A percentile compares a stretch with the other conserved stretches of the same genome.
Evolutionary conservation across 1,140 invertebrate genomes (phyloP).

Genomic region (Drosophila albomicans): DNA sequence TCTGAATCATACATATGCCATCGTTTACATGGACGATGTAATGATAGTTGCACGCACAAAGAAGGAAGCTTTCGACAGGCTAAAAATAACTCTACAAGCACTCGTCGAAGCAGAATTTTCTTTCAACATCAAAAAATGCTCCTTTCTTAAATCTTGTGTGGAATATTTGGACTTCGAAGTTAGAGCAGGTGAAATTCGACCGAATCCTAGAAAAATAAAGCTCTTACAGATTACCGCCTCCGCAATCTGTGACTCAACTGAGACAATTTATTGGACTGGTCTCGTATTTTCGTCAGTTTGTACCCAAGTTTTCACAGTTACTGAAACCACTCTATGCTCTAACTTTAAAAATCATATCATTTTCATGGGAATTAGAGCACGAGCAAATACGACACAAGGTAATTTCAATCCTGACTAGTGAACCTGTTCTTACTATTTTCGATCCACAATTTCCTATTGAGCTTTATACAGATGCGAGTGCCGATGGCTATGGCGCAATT

Average conservation of each 20-base stretch:
- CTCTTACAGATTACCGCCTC: neutral
- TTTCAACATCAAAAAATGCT: constrained; percentile 3
- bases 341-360: neutral
- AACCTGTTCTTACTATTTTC: constrained; percentile 9
- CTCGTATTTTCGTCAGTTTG: constrained; percentile 16
- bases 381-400: neutral
- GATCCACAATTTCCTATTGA: constrained; percentile 12
- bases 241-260: constrained; percentile 3
- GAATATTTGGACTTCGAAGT: constrained; percentile 11
- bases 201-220: neutral
- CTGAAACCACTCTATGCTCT: constrained; percentile 1
- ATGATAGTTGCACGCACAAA: neutral
- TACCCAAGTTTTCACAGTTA: constrained; percentile 5
- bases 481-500: neutral
- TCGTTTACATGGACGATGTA: no score
- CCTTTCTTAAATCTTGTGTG: constrained; percentile 2
- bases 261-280: neutral
- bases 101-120: constrained; percentile 6
- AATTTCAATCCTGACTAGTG: neutral
- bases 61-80: constrained; percentile 3
- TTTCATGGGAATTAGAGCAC: neutral
- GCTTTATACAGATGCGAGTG: constrained; percentile 4
- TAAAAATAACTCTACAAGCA: constrained; percentile 1
- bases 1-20: no score
- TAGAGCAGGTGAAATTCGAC: constrained; percentile 4